Base-by-base conservation (phyloP, 35 echinoderm and acorn worm genomes). In the Lytechinus variegatus region DNA sequence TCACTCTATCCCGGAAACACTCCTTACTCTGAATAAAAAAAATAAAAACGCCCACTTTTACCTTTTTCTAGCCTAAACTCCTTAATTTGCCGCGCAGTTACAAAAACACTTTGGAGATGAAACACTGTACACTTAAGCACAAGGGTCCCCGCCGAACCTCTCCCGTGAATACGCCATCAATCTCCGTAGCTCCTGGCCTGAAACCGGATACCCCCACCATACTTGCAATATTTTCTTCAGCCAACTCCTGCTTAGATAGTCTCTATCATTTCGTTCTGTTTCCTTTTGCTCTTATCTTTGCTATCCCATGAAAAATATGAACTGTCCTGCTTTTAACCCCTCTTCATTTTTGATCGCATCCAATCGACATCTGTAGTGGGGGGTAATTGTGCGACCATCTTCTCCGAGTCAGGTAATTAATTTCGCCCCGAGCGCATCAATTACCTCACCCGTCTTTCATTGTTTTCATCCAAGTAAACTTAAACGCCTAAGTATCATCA, bases 381-480 rank as follows among this genome's bases (percentile, higher is more conserved):
- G 27, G 53, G 21, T n/a, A 24, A 11, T 27, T 55, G 54, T 57
- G 54, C 52, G n/a, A 93, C n/a, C 54, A 27, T 55, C 92, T 93
- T 57, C 55, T 90, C 88, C 28, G 56, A 55, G 92, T 93, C 92
- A 55, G 92, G 92, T 93, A 93, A 93, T 93, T 93, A 93, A 93
- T 93, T 93, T 54, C 27, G 92, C 92, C 92, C 53, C 54, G 54
- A 93, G 92, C 92, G 27, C 53, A 57, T 28, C 92, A 93, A 93
- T 93, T 93, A 93, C 92, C n/a, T 54, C 92, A 93, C 92, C 92
- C 92, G 92, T 93, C 54, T 53, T 93, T 54, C 92, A 8, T 54
- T 93, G 92, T 93, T 93, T 93, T 93, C 52, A 93, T 21, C 53
- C 24, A 53, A 93, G 92, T 93, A 93, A 93, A 93, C 92, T 93